Base-by-base conservation (phyloP, 1,140 invertebrate species). In the Cydia amplana region DNA sequence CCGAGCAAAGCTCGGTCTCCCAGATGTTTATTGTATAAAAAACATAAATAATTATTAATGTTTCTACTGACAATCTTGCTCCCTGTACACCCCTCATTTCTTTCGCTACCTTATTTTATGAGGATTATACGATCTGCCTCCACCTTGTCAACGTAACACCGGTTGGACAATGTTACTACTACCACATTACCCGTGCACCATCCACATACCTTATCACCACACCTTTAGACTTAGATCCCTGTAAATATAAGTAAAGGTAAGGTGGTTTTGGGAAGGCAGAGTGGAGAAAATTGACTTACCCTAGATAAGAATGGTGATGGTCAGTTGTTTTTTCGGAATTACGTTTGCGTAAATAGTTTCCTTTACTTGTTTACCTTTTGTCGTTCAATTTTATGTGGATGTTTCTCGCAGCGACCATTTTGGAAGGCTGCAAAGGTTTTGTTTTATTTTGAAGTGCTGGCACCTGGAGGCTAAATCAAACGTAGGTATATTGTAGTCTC, bases 31-130 rank as follows among this genome's bases (percentile, higher is more conserved):
- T 28, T 28, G 28, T 28, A 1, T 28, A 28, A 1, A 28, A 28
- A 4, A 25, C 25, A 25, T 25, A 25, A 9, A 10, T 14, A 43
- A 9, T 7, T 16, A n/a, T 16, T 28, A 28, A 28, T 28, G 3
- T 28, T 16, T 2, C 20, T 5, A 9, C 12, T 16, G 46, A 73
- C 25, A 46, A 18, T 18, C 16, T 70, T 70, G 63, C 82, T 79
- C 89, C 74, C 82, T 67, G 85, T 92, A 85, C 87, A 76, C 73
- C 83, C 51, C 60, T 20, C 75, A 84, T 81, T 85, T 87, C 84
- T 88, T 87, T 82, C 78, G 85, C 86, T 87, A 90, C 89, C 88
- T 92, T 92, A 91, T 92, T 92, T 92, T 92, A 92, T 91, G 90
- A 82, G 90, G 85, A 91, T 91, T 90, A 92, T 90, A 92, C 89